These are phyloP conservation scores for Peromyscus attwateri DNA, from an alignment of 2,797 vertebrate species.

Conservation along the genomic window DNA sequence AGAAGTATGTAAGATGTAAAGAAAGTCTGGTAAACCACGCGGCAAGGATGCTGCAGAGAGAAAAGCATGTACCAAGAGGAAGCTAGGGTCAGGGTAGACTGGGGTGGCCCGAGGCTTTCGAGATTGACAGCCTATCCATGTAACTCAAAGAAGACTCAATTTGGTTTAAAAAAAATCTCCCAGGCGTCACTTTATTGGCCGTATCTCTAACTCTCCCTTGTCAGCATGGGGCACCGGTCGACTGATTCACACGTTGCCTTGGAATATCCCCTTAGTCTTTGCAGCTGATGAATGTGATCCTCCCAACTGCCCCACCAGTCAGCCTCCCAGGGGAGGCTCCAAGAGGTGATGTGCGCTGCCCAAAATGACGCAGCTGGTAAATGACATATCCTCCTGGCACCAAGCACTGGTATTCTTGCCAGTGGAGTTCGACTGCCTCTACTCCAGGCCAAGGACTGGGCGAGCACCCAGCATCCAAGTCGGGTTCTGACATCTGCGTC, in stretches of 20 bases:
- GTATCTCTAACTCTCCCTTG: not conserved
- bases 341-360: not conserved
- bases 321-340: conserved; percentile 33
- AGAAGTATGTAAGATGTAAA: not conserved
- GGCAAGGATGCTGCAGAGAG: not conserved
- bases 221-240: not conserved
- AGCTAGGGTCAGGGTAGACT: not conserved
- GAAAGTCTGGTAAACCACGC: not conserved
- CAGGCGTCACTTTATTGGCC: not conserved
- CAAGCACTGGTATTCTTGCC: not conserved
- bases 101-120: not conserved
- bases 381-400: conserved; percentile 24
- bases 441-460: not conserved
- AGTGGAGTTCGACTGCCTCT: not conserved
- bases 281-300: not conserved
- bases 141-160: not conserved
- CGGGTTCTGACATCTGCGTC: not conserved
- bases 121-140: not conserved
- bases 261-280: conserved; percentile 14
- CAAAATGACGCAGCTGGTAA: conserved; percentile 21
- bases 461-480: not conserved
- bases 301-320: not conserved
- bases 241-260: not conserved
- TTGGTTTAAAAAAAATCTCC: not conserved
- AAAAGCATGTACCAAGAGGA: not conserved